A percentile compares a stretch with the other conserved stretches of the same genome.
phyloP scores from a whole-genome alignment of 37 sponge, comb jelly and placozoan genomes.

The Corticium candelabrum region DNA sequence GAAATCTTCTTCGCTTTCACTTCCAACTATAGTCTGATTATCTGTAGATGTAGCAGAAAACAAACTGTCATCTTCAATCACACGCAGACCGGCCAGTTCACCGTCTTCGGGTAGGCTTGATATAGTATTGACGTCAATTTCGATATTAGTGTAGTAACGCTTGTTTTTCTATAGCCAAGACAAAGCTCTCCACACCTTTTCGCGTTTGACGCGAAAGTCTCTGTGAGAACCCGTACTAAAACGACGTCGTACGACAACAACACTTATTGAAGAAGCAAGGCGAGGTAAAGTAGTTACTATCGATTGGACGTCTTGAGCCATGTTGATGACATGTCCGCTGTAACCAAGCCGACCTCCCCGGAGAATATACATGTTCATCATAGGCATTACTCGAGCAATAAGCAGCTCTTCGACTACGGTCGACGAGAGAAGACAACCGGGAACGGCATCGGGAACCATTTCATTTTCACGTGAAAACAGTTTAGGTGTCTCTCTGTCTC shows the following conservation, averaged over 20 bases:
- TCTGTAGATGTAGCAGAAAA: no score
- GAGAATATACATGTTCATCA: slow-evolving; percentile 20
- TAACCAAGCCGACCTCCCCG: slow-evolving; percentile 22
- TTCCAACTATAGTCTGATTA: no score
- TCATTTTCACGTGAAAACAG: slow-evolving; percentile 23
- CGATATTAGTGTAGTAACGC: slow-evolving; percentile 14
- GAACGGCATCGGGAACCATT: slow-evolving; percentile 14
- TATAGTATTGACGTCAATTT: no score
- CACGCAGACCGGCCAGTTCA: no score
- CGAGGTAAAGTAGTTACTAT: slow-evolving; percentile 11
- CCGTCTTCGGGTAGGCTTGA: no score
- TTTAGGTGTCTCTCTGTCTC: slow-evolving; percentile 9
- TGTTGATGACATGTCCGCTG: slow-evolving; percentile 16
- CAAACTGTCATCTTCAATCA: no score
- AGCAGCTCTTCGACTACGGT: slow-evolving; percentile 29
- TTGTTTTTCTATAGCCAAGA: slow-evolving; percentile 16
- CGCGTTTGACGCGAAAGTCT: slow-evolving; percentile 21
- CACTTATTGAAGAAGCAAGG: no score
- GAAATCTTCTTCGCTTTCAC: no score
- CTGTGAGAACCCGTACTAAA: no score
- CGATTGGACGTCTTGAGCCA: slow-evolving; percentile 20
- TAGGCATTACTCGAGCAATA: slow-evolving; percentile 27
- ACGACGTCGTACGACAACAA: no score
- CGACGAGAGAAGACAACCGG: not conserved
- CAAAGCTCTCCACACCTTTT: slow-evolving; percentile 8